Evolutionary conservation across 2,888 invertebrate species (phyloP).

Genomic region (Seira ritae): DNA sequence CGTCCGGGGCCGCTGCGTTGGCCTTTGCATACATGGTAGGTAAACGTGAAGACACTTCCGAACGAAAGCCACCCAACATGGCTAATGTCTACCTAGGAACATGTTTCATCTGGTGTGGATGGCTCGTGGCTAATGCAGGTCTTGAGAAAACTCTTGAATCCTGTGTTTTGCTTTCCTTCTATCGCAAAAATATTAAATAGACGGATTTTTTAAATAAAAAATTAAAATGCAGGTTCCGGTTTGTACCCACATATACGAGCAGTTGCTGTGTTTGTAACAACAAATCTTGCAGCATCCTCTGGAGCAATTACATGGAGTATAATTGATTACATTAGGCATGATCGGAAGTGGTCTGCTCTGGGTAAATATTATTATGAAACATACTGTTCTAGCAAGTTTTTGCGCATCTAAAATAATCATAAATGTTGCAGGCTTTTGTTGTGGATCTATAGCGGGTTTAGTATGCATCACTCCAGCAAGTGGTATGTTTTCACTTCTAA

Average conservation of each 20-base stretch:
- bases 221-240: conserved; percentile 49
- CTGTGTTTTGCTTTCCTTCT: too few relatives aligned
- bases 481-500: conserved; percentile 10
- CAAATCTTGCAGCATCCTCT: conserved; percentile 67
- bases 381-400: neutral
- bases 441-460: conserved; percentile 65
- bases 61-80: conserved; percentile 67
- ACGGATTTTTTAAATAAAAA: too few relatives aligned
- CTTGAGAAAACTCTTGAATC: conserved; percentile 18
- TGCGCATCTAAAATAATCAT: too few relatives aligned
- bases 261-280: conserved; percentile 66
- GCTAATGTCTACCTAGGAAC: conserved; percentile 65
- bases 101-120: conserved; percentile 65
- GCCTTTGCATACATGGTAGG: conserved; percentile 59
- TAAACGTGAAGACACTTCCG: conserved; percentile 21
- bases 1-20: conserved; percentile 55
- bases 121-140: conserved; percentile 56
- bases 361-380: neutral
- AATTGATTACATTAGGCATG: conserved; percentile 57
- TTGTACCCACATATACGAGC: conserved; percentile 64
- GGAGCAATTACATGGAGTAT: conserved; percentile 66
- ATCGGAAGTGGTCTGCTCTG: conserved; percentile 62
- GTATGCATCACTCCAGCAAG: conserved; percentile 69
- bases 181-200: too few relatives aligned
- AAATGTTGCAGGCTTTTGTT: conserved; percentile 60